These are phyloP conservation scores for Actinopyga echinites DNA, from an alignment of 53 echinoderm and acorn worm species.

Conservation along the genomic window DNA sequence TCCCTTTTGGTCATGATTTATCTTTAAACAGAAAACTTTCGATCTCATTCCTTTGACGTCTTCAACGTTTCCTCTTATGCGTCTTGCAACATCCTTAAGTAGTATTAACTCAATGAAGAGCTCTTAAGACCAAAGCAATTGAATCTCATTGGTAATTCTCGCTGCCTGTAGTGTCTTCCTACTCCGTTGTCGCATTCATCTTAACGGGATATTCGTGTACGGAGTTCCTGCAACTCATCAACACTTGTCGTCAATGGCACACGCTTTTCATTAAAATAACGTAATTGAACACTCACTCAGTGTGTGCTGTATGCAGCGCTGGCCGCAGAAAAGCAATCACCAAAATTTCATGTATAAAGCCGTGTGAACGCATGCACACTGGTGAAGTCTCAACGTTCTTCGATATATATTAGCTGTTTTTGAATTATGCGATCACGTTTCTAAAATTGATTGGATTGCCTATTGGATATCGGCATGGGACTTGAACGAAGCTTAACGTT, in stretches of 20 bases:
- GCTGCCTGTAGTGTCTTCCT: no score
- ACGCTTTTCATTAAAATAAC: constrained; percentile 12
- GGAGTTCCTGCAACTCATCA: not conserved
- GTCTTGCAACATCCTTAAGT: constrained; percentile 9
- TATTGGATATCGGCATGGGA: constrained; percentile 36
- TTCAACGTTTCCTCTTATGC: not conserved
- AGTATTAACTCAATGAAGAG: constrained; percentile 22
- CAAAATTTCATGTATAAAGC: no score
- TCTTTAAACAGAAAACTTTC: no score
- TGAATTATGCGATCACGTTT: constrained; percentile 21
- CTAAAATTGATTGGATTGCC: constrained; percentile 24
- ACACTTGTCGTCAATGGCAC: constrained; percentile 9
- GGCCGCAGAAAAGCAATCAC: no score
- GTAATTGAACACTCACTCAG: constrained; percentile 1
- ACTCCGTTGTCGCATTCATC: no score
- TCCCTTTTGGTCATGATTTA: no score
- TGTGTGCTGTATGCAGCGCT: no score
- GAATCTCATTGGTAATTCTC: constrained; percentile 16
- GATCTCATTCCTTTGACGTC: no score
- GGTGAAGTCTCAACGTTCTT: no score
- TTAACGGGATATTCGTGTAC: no score
- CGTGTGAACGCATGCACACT: no score
- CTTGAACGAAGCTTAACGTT: not conserved
- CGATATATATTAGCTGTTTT: not conserved
- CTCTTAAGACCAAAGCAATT: constrained; percentile 4